Percentiles rank a stretch among this genome's conserved stretches.
phyloP scores from a whole-genome alignment of 2,888 invertebrate species.

The Nephrocerus scutellatus region DNA sequence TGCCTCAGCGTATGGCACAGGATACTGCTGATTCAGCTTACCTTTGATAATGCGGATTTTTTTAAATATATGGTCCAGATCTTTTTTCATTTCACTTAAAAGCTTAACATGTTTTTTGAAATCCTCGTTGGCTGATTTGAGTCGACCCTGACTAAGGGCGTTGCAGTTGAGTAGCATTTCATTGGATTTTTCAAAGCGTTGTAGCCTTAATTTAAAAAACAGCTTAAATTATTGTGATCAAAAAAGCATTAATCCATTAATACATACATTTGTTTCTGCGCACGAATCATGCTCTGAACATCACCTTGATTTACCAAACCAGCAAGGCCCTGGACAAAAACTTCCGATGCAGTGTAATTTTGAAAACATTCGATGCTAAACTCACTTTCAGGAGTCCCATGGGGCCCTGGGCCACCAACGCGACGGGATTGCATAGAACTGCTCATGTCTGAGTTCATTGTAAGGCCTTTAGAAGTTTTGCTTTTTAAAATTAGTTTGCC shows the following conservation, averaged over 20 bases:
- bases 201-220: slow-evolving; percentile 59
- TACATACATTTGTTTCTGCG: slow-evolving; percentile 84
- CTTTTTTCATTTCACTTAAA: slow-evolving; percentile 86
- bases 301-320: slow-evolving; percentile 88
- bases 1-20: slow-evolving; percentile 60
- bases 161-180: slow-evolving; percentile 98
- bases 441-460: slow-evolving; percentile 30
- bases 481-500: no score
- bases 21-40: slow-evolving; percentile 68
- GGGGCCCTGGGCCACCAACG: slow-evolving; percentile 22
- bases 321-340: slow-evolving; percentile 85
- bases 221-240: no score
- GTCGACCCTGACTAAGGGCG: slow-evolving; percentile 79
- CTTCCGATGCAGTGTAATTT: slow-evolving; percentile 84
- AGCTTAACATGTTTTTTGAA: slow-evolving; percentile 86
- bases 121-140: slow-evolving; percentile 78
- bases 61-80: slow-evolving; percentile 89
- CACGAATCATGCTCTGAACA: slow-evolving; percentile 80
- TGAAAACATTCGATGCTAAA: slow-evolving; percentile 73
- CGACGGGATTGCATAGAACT: slow-evolving; percentile 29
- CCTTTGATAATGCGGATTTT: slow-evolving; percentile 78
- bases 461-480: background rate
- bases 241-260: background rate
- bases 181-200: slow-evolving; percentile 96
- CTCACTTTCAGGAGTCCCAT: slow-evolving; percentile 30